Evolutionary conservation across 1,140 invertebrate genomes (phyloP).

Genomic region (Tenebrio molitor): DNA sequence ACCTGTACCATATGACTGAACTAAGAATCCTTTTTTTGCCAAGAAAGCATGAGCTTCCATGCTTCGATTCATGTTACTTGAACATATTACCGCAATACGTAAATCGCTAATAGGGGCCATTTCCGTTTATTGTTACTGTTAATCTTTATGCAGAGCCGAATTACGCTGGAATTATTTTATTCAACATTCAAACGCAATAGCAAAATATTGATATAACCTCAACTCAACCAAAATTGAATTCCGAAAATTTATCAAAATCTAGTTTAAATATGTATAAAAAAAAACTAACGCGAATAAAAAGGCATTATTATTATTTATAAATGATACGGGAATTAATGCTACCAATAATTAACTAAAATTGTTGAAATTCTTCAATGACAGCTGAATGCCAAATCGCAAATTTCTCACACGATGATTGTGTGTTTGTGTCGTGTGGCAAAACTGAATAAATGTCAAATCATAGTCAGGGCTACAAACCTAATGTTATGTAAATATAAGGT

Average conservation of each 20-base stretch:
- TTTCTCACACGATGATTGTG: neutral
- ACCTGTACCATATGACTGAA: conserved; percentile 97
- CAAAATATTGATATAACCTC: neutral
- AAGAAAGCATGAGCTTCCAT: conserved; percentile 99
- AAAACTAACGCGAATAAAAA: no score
- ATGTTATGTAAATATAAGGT: no score
- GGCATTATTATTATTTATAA: no score
- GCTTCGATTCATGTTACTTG: conserved; percentile 99
- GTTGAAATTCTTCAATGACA: no score
- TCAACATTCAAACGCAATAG: neutral
- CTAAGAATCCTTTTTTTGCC: conserved; percentile 96
- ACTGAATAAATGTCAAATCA: conserved; percentile 1
- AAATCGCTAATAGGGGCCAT: conserved; percentile 69
- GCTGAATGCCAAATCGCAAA: neutral
- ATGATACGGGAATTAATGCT: no score
- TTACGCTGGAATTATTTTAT: no score
- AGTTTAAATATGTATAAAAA: no score
- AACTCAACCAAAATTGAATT: neutral
- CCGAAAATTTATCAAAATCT: no score
- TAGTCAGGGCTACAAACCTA: neutral
- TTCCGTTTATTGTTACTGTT: neutral
- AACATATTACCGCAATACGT: conserved; percentile 95
- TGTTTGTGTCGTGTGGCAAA: neutral
- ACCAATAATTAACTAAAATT: no score
- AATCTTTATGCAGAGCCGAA: neutral